A percentile compares a stretch with the other conserved stretches of the same genome.
These are phyloP conservation scores for Tychaedon coryphoeus DNA, from an alignment of 2,113 vertebrate species.

Conservation along the genomic window DNA sequence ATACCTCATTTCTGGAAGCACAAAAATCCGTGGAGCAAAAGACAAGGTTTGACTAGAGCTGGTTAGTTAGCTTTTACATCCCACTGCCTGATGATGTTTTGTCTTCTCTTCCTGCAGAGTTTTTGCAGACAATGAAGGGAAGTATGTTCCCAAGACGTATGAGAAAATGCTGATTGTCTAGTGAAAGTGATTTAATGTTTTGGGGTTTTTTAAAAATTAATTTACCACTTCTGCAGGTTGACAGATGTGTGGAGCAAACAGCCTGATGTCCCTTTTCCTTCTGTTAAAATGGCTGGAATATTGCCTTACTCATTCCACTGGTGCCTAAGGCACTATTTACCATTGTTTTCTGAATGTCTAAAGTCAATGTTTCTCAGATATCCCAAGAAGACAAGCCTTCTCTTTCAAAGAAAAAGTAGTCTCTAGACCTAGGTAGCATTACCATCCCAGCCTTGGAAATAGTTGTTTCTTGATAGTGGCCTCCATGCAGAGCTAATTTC, in stretches of 20 bases:
- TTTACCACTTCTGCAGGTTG: neutral
- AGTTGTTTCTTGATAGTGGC: constrained; percentile 36
- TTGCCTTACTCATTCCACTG: neutral
- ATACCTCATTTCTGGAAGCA: neutral
- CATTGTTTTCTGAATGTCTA: neutral
- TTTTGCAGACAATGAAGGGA: neutral
- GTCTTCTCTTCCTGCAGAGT: neutral
- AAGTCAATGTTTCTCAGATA: neutral
- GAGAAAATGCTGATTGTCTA: neutral
- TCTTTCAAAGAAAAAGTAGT: neutral
- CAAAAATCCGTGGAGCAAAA: neutral
- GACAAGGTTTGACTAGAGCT: neutral
- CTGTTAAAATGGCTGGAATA: neutral
- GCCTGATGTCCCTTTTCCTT: neutral
- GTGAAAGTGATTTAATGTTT: neutral
- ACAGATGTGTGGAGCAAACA: neutral
- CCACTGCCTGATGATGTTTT: neutral
- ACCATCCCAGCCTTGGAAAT: constrained; percentile 33
- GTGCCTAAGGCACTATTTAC: neutral
- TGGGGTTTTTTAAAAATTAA: fast-evolving
- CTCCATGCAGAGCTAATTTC: constrained; percentile 60
- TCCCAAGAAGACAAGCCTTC: neutral
- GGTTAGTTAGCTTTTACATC: neutral
- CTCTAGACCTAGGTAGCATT: neutral
- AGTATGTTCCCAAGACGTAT: neutral